A percentile compares a stretch with the other conserved stretches of the same genome.
These are phyloP conservation scores for Caenorhabditis sp. DNA, from an alignment of 2,888 invertebrate species.

Conservation along the genomic window DNA sequence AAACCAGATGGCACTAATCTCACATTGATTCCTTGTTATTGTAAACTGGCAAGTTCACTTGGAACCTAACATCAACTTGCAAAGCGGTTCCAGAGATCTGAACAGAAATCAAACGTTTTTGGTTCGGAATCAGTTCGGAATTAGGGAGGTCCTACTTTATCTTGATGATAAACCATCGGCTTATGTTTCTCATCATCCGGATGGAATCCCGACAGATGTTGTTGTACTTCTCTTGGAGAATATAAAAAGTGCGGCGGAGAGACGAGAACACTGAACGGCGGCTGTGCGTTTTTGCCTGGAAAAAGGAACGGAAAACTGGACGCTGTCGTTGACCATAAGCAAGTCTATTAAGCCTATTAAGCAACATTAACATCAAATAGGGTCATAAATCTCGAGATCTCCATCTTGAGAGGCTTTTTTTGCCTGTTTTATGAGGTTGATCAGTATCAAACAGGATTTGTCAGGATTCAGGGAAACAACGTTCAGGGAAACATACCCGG, in stretches of 20 bases:
- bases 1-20: background rate
- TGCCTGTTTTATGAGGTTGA: too few species aligned
- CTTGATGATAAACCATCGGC: slow-evolving; percentile 69
- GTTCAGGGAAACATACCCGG: slow-evolving; percentile 50
- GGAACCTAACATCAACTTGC: slow-evolving; percentile 68
- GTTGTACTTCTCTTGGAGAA: slow-evolving; percentile 69
- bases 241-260: slow-evolving; percentile 75
- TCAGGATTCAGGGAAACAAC: too few species aligned
- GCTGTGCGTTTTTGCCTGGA: slow-evolving; percentile 62
- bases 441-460: slow-evolving; percentile 33
- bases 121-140: background rate
- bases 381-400: background rate
- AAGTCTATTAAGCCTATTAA: too few species aligned
- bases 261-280: slow-evolving; percentile 73
- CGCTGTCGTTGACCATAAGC: too few species aligned
- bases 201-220: slow-evolving; percentile 65
- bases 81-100: slow-evolving; percentile 65
- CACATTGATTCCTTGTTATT: slow-evolving; percentile 51
- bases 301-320: slow-evolving; percentile 7
- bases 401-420: too few species aligned
- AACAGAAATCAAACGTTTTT: slow-evolving; percentile 12
- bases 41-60: slow-evolving; percentile 67
- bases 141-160: slow-evolving; percentile 71
- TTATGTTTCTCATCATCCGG: slow-evolving; percentile 55
- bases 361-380: background rate